phyloP scores from a whole-genome alignment of 2,113 vertebrate genomes.

The Vombatus ursinus region DNA sequence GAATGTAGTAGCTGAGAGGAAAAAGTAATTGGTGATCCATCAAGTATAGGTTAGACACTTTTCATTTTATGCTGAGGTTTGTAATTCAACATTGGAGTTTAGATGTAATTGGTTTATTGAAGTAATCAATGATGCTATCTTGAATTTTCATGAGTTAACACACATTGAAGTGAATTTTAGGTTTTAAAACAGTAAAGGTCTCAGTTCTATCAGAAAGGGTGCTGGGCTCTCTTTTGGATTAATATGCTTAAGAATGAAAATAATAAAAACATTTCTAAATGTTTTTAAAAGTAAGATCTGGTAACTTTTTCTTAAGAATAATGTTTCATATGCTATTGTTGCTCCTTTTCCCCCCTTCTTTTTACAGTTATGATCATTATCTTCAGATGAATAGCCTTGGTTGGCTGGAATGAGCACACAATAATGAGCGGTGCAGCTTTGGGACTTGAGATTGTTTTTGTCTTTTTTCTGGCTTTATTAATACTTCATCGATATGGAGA shows the following conservation, averaged over 20 bases:
- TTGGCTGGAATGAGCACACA: constrained; percentile 57
- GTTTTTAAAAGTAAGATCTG: background rate
- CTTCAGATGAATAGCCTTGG: constrained; percentile 36
- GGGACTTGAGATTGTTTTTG: constrained; percentile 91
- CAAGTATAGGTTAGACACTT: background rate
- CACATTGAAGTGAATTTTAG: background rate
- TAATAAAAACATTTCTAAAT: background rate
- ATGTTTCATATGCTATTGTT: constrained; percentile 23
- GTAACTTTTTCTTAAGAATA: background rate
- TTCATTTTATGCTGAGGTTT: background rate
- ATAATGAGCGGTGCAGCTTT: constrained; percentile 92
- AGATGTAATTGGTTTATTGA: background rate
- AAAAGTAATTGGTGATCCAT: background rate
- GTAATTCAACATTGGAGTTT: background rate
- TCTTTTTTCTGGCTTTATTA: constrained; percentile 93
- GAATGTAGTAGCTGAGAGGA: background rate
- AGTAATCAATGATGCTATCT: background rate
- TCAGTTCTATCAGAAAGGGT: background rate
- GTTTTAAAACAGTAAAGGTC: background rate
- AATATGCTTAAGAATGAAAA: background rate
- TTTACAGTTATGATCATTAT: constrained; percentile 74
- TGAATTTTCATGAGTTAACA: background rate
- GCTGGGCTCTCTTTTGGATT: background rate
- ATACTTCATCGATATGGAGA: constrained; percentile 95
- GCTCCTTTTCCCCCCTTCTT: background rate